phyloP scores from a whole-genome alignment of 2,888 invertebrate species.

The Lasioglossum malachurum region DNA sequence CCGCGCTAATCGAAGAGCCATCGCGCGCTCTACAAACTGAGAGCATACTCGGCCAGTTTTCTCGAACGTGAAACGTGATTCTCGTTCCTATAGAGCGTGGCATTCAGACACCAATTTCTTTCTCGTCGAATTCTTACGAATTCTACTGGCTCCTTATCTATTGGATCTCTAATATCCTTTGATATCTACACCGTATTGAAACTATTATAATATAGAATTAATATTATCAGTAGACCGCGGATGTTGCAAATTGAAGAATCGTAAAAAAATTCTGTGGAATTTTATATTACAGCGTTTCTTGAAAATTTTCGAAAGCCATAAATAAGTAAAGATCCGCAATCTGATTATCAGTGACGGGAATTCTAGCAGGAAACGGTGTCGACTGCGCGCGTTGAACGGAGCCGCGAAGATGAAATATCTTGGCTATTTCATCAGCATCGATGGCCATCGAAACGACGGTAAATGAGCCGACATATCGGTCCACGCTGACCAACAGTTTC shows the following conservation, averaged over 20 bases:
- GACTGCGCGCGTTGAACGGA: neutral
- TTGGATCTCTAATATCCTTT: neutral
- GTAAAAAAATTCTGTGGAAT: too few relatives aligned
- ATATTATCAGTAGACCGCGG: neutral
- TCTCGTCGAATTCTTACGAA: neutral
- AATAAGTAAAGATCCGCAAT: too few relatives aligned
- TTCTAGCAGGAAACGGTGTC: neutral
- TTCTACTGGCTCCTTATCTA: neutral
- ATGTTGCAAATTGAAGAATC: too few relatives aligned
- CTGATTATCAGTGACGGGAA: too few relatives aligned
- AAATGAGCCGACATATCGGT: conserved; percentile 45
- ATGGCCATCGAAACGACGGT: conserved; percentile 28
- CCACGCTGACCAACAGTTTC: conserved; percentile 29
- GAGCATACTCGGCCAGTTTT: neutral
- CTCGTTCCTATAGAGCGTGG: neutral
- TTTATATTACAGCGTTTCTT: too few relatives aligned
- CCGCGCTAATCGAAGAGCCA: neutral
- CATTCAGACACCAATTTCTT: neutral
- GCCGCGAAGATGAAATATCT: conserved; percentile 40
- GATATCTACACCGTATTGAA: neutral
- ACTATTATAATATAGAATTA: neutral
- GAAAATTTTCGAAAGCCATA: too few relatives aligned
- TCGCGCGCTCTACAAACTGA: neutral
- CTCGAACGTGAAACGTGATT: neutral
- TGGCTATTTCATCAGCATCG: conserved; percentile 8